A percentile compares a stretch with the other conserved stretches of the same genome.
phyloP scores from a whole-genome alignment of 2,888 invertebrate genomes.

The Gasteruption jaculator region DNA sequence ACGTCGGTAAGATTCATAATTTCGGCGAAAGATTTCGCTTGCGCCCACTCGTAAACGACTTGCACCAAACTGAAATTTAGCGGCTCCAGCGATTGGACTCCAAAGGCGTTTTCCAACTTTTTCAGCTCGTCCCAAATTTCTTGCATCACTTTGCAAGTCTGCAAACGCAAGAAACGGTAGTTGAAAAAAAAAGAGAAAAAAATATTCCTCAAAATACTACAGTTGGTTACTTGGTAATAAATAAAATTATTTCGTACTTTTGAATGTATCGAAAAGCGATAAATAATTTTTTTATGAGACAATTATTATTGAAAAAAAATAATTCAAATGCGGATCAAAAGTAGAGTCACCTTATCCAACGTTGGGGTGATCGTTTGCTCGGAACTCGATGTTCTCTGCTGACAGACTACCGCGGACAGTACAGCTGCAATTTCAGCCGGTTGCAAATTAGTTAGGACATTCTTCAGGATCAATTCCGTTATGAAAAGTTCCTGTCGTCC shows the following conservation, averaged over 20 bases:
- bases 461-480: constrained; percentile 89
- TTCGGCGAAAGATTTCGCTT: constrained; percentile 85
- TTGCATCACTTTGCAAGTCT: constrained; percentile 71
- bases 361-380: too few species aligned
- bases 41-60: constrained; percentile 96
- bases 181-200: constrained; percentile 8
- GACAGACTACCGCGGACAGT: constrained; percentile 89
- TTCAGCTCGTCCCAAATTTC: constrained; percentile 66
- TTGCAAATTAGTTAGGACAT: constrained; percentile 78
- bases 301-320: not conserved
- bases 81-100: constrained; percentile 58
- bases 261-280: not conserved
- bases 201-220: too few species aligned
- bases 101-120: constrained; percentile 58
- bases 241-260: too few species aligned
- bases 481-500: constrained; percentile 86
- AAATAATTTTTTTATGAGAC: not conserved
- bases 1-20: constrained; percentile 91
- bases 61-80: constrained; percentile 88
- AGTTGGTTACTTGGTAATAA: too few species aligned
- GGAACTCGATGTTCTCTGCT: constrained; percentile 64
- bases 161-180: constrained; percentile 29
- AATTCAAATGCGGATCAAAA: too few species aligned
- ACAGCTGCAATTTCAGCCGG: constrained; percentile 93
- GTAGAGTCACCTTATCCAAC: too few species aligned